A percentile compares a stretch with the other conserved stretches of the same genome.
These are phyloP conservation scores for Drosophila quadrilineata DNA, from an alignment of 1,140 invertebrate genomes.

Conservation along the genomic window DNA sequence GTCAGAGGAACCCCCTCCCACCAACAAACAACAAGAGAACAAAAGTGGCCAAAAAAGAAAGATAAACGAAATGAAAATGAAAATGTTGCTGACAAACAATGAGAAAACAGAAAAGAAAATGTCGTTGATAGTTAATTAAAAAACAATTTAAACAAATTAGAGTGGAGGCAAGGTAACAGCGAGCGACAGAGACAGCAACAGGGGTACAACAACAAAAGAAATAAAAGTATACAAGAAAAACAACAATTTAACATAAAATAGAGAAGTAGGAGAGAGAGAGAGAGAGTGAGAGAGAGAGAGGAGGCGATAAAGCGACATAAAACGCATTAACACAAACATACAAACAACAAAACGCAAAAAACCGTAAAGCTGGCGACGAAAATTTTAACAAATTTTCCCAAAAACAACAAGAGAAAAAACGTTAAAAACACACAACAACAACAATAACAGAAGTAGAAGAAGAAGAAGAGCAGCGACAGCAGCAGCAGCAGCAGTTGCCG, in stretches of 20 bases:
- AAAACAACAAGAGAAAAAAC: constrained; percentile 27
- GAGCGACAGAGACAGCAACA: background rate
- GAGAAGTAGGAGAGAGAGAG: too few relatives aligned
- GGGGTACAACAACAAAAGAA: too few relatives aligned
- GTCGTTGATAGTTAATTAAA: constrained; percentile 79
- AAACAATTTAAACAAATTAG: constrained; percentile 79
- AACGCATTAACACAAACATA: constrained; percentile 70
- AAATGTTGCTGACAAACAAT: constrained; percentile 51
- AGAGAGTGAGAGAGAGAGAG: background rate
- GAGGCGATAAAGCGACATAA: constrained; percentile 34
- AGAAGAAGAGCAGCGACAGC: constrained; percentile 14
- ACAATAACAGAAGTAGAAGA: background rate
- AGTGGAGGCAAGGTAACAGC: constrained; percentile 33
- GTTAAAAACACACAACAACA: constrained; percentile 12
- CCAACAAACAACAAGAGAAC: constrained; percentile 7
- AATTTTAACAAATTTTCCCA: constrained; percentile 67
- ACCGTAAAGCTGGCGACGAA: constrained; percentile 70
- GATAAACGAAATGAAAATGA: constrained; percentile 11
- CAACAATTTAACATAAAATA: too few relatives aligned
- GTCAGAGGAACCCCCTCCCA: too few relatives aligned
- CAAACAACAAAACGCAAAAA: constrained; percentile 46
- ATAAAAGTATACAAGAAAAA: too few relatives aligned
- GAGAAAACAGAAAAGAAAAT: constrained; percentile 78
- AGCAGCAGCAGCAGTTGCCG: constrained; percentile 18
- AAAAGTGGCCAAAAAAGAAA: background rate